Evolutionary conservation across 2,888 invertebrate species (phyloP), one percentile per base, ranked within the genome.

Genomic region (Hanleya hanleyi): DNA sequence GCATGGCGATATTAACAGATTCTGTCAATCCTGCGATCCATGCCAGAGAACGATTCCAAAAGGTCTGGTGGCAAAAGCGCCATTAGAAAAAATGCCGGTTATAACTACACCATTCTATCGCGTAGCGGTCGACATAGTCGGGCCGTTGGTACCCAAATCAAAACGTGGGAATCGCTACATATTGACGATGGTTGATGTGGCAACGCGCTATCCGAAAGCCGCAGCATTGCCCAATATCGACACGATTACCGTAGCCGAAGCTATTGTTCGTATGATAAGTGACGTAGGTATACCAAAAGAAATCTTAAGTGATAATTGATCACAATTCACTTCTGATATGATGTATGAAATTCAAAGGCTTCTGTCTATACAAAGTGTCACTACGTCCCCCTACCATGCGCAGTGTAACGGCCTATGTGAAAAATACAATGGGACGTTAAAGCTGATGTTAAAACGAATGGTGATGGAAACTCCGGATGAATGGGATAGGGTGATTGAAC

Each of bases 111-210:
- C 78, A 2, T 80, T 80, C 50, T 49, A 66, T 41, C 26, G 81
- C 2, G 76, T 78, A 1, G 77, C 74, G 26, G 74, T 83, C 6
- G 82, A 83, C 69, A 38, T 83, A 6, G 41, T 80, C 35, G 80
- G 82, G 37, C 81, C 80, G n/a, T 71, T 83, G 33, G 35, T 67
- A 6, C 77, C 76, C 22, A 18, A 65, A 15, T 75, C 74, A 12
- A 69, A 74, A 38, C 18, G 37, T 22, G 78, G 78, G 18, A 65
- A 79, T 49, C 49, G 73, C 12, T 81, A 80, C 66, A 74, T 81
- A 12, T 47, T 81, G 3, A 74, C 70, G 0, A 1, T 78, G 5
- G 69, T 76, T 2, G 78, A 81, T 50, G 74, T 70, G 50, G 77
- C 79, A 0, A 77, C 79, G 6, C 66, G 77, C n/a, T 80, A 79